A percentile compares a stretch with the other conserved stretches of the same genome.
Conservation (phyloP, 2,797 vertebrate species). For the Gephyroberyx darwinii region DNA sequence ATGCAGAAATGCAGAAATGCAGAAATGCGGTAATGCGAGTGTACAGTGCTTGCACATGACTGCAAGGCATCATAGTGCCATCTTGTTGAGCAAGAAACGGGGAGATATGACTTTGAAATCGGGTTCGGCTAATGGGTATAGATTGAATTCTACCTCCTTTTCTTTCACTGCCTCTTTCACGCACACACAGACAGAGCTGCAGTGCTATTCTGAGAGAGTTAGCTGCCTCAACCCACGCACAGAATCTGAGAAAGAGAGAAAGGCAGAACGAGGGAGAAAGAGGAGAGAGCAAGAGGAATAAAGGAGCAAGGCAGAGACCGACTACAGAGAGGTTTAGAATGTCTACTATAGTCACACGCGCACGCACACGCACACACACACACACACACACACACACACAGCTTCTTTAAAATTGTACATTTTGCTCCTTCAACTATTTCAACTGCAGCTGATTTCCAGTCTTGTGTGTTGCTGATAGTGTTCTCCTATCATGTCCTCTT, state of each 20-base stretch:
- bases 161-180: constrained; percentile 73
- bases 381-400: constrained; percentile 7
- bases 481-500: constrained; percentile 38
- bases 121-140: constrained; percentile 67
- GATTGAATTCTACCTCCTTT: constrained; percentile 73
- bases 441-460: constrained; percentile 49
- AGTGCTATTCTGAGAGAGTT: constrained; percentile 89
- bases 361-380: constrained; percentile 4
- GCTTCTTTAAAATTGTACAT: constrained; percentile 33
- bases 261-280: constrained; percentile 72
- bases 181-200: constrained; percentile 84
- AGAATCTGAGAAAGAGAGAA: constrained; percentile 83
- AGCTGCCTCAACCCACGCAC: constrained; percentile 88
- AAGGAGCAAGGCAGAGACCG: constrained; percentile 63
- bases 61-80: constrained; percentile 36
- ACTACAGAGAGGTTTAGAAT: constrained; percentile 69
- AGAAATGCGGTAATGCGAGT: constrained; percentile 12
- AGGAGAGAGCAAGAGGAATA: constrained; percentile 70
- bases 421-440: constrained; percentile 33
- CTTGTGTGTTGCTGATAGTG: constrained; percentile 39
- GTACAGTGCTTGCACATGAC: constrained; percentile 18
- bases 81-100: constrained; percentile 39
- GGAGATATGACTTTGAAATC: constrained; percentile 70
- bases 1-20: no score
- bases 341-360: constrained; percentile 40